Evolutionary conservation across 2,888 invertebrate species (phyloP), one percentile per base, ranked within the genome.

Genomic region (Cabera pusaria): DNA sequence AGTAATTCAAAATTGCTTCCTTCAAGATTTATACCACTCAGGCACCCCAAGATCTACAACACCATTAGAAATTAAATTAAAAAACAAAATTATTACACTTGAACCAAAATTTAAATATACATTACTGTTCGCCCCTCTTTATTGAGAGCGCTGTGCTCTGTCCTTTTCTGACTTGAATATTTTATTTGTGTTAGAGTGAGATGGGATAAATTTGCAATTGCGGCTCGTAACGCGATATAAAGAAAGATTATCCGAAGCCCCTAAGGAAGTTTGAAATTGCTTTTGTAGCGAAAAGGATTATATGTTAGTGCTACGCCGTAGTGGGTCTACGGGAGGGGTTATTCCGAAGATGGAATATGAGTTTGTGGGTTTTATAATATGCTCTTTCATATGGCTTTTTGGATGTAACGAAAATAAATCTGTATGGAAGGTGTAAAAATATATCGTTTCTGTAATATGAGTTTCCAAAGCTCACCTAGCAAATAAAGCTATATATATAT

Each of bases 181-280:
- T 44, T 44, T 41, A 29, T 29, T 29, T 28, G 26, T 49, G 71
- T 46, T 33, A 44, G 70, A 83, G 53, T 44, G 64, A 52, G 74
- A 81, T 44, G 47, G 53, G 33, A 56, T 46, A 60, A 58, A 48
- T 60, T 71, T 67, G 63, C 59, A 63, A 72, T 75, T 76, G 65
- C 72, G 72, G 68, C 73, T 76, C 75, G 71, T 76, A 79, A 77
- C 77, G 76, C 81, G 82, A 84, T 88, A 89, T 88, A 88, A 89
- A 89, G 90, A 90, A 89, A 89, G 90, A 89, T 90, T 89, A 89
- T 88, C 85, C 84, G 73, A 83, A 86, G 88, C 85, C 90, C 89
- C 89, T 85, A 87, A 90, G 90, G 88, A 90, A 89, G 88, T 90
- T 89, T 85, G 88, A 86, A 90, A 90, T 90, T 90, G 90, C 89